Percentiles rank a stretch among this genome's conserved stretches.
phyloP scores from a whole-genome alignment of 1,140 invertebrate species.

The Trichomalopsis sarcophagae region DNA sequence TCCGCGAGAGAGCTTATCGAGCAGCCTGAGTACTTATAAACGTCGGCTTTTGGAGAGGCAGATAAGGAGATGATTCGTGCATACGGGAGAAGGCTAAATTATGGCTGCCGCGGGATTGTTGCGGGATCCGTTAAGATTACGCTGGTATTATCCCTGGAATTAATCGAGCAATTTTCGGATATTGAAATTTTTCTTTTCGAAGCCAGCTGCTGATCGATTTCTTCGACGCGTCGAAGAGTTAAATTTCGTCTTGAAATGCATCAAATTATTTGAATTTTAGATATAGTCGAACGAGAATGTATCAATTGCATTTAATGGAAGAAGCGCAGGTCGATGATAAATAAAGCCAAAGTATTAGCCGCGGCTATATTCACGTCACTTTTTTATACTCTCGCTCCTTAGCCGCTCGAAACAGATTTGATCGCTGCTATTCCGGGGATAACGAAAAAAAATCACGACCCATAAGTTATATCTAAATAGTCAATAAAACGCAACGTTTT shows the following conservation, averaged over 20 bases:
- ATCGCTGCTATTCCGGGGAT: background rate
- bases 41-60: background rate
- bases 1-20: conserved; percentile 18
- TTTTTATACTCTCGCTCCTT: background rate
- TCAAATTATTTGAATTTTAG: no score
- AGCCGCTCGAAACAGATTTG: no score
- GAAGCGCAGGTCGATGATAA: no score
- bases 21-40: conserved; percentile 11
- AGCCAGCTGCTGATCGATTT: background rate
- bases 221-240: no score
- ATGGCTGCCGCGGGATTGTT: background rate
- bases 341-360: no score
- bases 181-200: background rate
- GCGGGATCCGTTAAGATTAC: background rate
- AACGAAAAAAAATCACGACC: background rate
- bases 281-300: no score
- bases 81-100: conserved; percentile 1
- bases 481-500: background rate
- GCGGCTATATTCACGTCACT: no score
- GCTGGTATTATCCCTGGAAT: background rate
- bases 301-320: no score
- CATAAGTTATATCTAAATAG: background rate
- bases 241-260: no score
- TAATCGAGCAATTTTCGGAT: conserved; percentile 6
- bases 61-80: conserved; percentile 7